These are phyloP conservation scores for Anthonomus grandis DNA, from an alignment of 1,140 invertebrate species.

Conservation along the genomic window DNA sequence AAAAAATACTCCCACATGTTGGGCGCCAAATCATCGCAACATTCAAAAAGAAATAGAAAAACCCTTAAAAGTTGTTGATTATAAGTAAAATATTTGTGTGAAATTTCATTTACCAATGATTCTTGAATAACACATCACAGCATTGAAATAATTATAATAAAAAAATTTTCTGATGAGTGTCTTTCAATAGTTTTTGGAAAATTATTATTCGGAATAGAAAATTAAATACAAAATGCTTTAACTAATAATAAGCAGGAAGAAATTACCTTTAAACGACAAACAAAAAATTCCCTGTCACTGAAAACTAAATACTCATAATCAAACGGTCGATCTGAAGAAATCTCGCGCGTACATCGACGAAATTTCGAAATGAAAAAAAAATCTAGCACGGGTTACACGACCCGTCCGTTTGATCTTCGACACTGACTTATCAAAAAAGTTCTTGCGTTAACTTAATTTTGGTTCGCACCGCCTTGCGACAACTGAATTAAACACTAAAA, in stretches of 20 bases:
- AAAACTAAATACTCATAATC: background rate
- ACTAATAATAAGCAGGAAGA: background rate
- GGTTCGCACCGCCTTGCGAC: slow-evolving; percentile 13
- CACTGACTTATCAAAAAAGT: slow-evolving; percentile 22
- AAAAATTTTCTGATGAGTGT: too few species aligned
- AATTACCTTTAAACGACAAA: too few species aligned
- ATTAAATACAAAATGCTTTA: background rate
- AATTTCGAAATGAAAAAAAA: background rate
- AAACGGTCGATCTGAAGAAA: background rate
- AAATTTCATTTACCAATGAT: too few species aligned
- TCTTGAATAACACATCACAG: too few species aligned
- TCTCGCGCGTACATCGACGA: background rate
- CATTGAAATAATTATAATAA: too few species aligned
- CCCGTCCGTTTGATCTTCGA: slow-evolving; percentile 21
- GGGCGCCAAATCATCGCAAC: too few species aligned
- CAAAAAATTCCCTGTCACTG: background rate
- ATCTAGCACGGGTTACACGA: background rate
- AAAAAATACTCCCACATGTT: too few species aligned
- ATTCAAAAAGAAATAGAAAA: too few species aligned
- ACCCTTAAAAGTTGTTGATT: too few species aligned
- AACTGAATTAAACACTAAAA: slow-evolving; percentile 22
- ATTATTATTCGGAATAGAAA: too few species aligned
- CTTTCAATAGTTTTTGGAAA: too few species aligned
- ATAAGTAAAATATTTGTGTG: too few species aligned
- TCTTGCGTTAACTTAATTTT: slow-evolving; percentile 11